phyloP scores from a whole-genome alignment of 2,113 vertebrate species.

The Oncorhynchus keta region DNA sequence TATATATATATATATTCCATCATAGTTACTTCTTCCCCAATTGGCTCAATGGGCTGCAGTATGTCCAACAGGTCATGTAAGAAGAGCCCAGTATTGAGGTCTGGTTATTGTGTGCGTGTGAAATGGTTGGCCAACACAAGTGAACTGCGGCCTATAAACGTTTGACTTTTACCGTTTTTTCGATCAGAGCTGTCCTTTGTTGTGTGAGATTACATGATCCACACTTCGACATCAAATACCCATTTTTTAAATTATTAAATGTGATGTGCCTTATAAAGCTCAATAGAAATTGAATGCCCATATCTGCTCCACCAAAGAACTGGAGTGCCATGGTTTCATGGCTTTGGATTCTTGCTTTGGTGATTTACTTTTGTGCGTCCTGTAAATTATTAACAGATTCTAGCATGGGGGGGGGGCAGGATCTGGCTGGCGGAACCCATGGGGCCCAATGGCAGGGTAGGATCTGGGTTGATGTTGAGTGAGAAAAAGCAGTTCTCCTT shows the following conservation, averaged over 20 bases:
- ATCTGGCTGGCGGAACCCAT: conserved; percentile 39
- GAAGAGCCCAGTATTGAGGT: background rate
- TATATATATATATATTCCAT: no score
- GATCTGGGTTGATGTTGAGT: conserved; percentile 29
- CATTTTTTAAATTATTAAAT: conserved; percentile 28
- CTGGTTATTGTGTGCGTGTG: conserved; percentile 2
- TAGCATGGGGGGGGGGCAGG: conserved; percentile 28
- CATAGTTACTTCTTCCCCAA: background rate
- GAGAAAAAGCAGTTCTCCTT: conserved; percentile 38
- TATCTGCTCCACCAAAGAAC: conserved; percentile 55
- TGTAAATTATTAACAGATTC: conserved; percentile 63
- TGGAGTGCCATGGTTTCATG: conserved; percentile 38
- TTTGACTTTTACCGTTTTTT: background rate
- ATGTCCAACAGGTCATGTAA: conserved; percentile 2
- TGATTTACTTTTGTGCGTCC: conserved; percentile 53
- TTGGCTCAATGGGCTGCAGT: conserved; percentile 6
- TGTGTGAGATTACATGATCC: conserved; percentile 14
- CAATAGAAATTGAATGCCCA: conserved; percentile 37
- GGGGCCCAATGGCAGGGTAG: conserved; percentile 23
- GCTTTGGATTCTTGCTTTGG: conserved; percentile 36
- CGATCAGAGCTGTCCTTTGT: conserved; percentile 7
- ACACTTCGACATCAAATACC: conserved; percentile 19
- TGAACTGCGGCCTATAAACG: conserved; percentile 25
- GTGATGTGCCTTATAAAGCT: conserved; percentile 22
- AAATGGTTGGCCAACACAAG: conserved; percentile 20